phyloP scores from a whole-genome alignment of 2,888 invertebrate species.

The Exocentrus adspersus region DNA sequence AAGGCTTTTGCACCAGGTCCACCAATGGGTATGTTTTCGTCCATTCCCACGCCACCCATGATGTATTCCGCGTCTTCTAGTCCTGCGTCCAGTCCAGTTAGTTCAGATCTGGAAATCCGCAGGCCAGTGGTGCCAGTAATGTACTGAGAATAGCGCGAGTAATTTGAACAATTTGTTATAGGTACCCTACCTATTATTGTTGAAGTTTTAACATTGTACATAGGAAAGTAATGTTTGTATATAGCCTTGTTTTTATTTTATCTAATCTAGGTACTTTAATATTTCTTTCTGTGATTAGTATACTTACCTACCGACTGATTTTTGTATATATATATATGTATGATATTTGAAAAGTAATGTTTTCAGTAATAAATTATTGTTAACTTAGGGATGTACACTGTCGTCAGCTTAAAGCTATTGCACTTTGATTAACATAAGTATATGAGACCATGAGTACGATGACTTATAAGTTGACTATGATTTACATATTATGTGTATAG shows the following conservation, averaged over 20 bases:
- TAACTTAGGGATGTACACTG: conserved; percentile 24
- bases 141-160: conserved; percentile 65
- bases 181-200: conserved; percentile 26
- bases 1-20: conserved; percentile 68
- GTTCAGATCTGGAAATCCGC: conserved; percentile 66
- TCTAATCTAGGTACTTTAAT: too few relatives aligned
- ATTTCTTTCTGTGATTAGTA: conserved; percentile 47
- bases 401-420: too few relatives aligned
- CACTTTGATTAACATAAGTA: too few relatives aligned
- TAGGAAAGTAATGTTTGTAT: conserved; percentile 16
- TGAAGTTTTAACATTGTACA: conserved; percentile 24
- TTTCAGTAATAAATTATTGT: conserved; percentile 42
- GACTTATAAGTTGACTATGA: too few relatives aligned
- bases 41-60: conserved; percentile 61
- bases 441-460: too few relatives aligned
- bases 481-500: too few relatives aligned
- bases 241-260: conserved; percentile 31
- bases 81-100: conserved; percentile 61
- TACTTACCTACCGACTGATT: conserved; percentile 45
- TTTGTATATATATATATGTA: conserved; percentile 42
- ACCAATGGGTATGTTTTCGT: conserved; percentile 60
- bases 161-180: not conserved
- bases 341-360: conserved; percentile 15
- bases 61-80: conserved; percentile 62
- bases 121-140: conserved; percentile 79